phyloP scores from a whole-genome alignment of 2,888 invertebrate species.

The Fragum whitleyi region DNA sequence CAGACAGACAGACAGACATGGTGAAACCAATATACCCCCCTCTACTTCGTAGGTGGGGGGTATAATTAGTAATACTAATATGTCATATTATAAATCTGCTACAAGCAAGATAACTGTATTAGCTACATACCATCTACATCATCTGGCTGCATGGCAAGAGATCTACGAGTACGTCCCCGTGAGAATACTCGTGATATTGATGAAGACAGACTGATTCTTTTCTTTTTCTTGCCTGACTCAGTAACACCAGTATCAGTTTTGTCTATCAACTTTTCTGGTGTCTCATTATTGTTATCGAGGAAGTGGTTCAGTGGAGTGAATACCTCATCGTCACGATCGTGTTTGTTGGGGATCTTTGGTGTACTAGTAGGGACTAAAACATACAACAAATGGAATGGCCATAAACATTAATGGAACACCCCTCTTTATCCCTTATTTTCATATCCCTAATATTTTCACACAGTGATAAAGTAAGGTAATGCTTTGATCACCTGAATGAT shows the following conservation, averaged over 20 bases:
- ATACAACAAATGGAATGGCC: neutral
- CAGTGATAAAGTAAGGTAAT: too few relatives aligned
- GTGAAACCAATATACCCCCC: too few relatives aligned
- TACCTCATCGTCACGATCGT: slow-evolving; percentile 60
- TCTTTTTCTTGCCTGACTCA: slow-evolving; percentile 70
- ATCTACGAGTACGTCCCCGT: slow-evolving; percentile 74
- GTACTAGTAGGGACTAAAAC: slow-evolving; percentile 72
- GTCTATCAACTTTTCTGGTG: slow-evolving; percentile 51
- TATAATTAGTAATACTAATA: too few relatives aligned
- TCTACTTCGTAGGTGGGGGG: too few relatives aligned
- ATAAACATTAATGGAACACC: too few relatives aligned
- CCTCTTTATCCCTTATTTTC: too few relatives aligned
- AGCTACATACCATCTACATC: slow-evolving; percentile 69
- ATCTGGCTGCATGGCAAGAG: slow-evolving; percentile 75
- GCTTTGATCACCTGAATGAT: too few relatives aligned
- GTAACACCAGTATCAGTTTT: slow-evolving; percentile 48
- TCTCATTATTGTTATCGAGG: slow-evolving; percentile 56
- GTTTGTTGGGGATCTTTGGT: slow-evolving; percentile 62
- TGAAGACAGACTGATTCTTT: slow-evolving; percentile 76
- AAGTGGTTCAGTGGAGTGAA: slow-evolving; percentile 68
- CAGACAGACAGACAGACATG: too few relatives aligned
- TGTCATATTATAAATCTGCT: too few relatives aligned
- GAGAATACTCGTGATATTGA: slow-evolving; percentile 80
- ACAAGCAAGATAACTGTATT: too few relatives aligned
- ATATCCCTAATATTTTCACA: too few relatives aligned